Percentiles rank a stretch among this genome's conserved stretches.
Evolutionary conservation across 2,113 vertebrate species (phyloP).

Genomic region (Hirundichthys speculiger): DNA sequence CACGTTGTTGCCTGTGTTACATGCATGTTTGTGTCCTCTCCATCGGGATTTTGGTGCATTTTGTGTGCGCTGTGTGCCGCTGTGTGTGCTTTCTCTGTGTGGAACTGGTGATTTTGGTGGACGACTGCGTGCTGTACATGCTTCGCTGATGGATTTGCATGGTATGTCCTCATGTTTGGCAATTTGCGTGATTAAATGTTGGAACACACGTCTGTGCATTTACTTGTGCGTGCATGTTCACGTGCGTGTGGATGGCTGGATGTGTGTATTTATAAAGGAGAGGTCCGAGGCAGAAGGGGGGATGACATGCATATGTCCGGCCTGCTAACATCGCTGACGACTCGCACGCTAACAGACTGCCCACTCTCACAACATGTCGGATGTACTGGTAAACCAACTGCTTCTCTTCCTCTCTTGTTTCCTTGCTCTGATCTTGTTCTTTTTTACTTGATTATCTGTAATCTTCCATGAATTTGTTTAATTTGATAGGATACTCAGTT

Average conservation of each 20-base stretch:
- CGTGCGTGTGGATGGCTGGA: constrained; percentile 24
- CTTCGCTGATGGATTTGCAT: constrained; percentile 1
- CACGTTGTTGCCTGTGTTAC: constrained; percentile 1
- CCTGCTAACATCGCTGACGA: constrained; percentile 80
- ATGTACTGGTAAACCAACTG: constrained; percentile 77
- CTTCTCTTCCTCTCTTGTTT: neutral
- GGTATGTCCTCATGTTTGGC: constrained; percentile 5
- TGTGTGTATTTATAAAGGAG: constrained; percentile 66
- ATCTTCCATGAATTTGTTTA: neutral
- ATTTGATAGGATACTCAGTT: too few species aligned
- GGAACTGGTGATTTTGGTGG: neutral
- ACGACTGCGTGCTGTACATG: neutral
- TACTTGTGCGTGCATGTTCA: constrained; percentile 3
- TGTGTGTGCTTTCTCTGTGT: neutral
- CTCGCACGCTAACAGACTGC: constrained; percentile 71
- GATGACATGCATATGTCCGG: constrained; percentile 82
- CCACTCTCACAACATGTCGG: constrained; percentile 76
- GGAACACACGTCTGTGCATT: constrained; percentile 10
- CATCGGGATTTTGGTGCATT: neutral
- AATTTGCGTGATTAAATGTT: constrained; percentile 8
- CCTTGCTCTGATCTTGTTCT: neutral
- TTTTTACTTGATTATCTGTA: neutral
- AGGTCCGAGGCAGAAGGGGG: constrained; percentile 74
- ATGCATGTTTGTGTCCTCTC: neutral
- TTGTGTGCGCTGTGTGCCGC: neutral